Evolutionary conservation across 2,113 vertebrate genomes (phyloP), one percentile per base, ranked within the genome.

Genomic region (Plecturocebus donacophilus): DNA sequence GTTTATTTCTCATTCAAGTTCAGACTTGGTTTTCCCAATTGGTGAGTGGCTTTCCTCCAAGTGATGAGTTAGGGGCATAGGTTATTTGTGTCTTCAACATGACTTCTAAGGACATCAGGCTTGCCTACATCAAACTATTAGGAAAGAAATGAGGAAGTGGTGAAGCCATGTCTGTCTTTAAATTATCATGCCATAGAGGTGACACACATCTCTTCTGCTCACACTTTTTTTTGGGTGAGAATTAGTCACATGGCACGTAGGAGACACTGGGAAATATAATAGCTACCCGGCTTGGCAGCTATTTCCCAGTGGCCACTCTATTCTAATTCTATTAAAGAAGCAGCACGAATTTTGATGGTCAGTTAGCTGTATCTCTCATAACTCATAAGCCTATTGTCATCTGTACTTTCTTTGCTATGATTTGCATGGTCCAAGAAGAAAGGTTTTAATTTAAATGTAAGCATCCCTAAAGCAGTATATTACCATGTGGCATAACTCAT

Each of bases 361-460:
- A 79, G 35, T n/a, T 85, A 94, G 38, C 23, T 89, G 1, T 52
- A n/a, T 94, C 8, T 87, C 80, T 64, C 47, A 66, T 81, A 88
- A 93, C 23, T 77, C 82, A 93, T 88, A 91, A 82, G 5, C 2
- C 61, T 86, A 42, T 66, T 89, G 54, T 42, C 45, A 82, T 54
- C 82, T 87, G 8, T 32, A 80, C 85, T 77, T 95, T 90, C 54
- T 87, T 86, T 92, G 23, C 52, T 93, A 12, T 86, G 40, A 91
- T 93, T 86, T 71, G 11, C 32, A 64, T 47, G 87, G 70, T 40
- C 45, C 73, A 61, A 73, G 40, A 79, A 96, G 75, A 92, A 90
- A 86, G 25, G 30, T 79, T 94, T 91, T 81, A 82, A 71, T 42
- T 88, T 89, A 93, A 93, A 91, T 40, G 87, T n/a, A 38, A 30